phyloP scores from a whole-genome alignment of 2,113 vertebrate genomes.

The Scomber colias region DNA sequence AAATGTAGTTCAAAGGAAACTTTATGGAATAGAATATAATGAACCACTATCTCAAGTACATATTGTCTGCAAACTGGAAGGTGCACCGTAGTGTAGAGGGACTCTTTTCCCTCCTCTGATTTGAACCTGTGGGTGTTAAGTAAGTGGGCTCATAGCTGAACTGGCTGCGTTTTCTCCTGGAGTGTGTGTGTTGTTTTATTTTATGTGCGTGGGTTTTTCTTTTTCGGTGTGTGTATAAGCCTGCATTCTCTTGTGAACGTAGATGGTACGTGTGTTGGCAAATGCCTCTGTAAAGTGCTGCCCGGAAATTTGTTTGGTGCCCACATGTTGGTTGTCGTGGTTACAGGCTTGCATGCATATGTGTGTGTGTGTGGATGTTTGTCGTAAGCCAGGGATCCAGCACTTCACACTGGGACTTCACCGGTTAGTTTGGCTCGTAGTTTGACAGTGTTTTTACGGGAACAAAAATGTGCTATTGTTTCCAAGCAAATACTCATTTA shows the following conservation, averaged over 20 bases:
- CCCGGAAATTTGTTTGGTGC: constrained; percentile 59
- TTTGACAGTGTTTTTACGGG: constrained; percentile 14
- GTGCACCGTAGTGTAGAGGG: neutral
- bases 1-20: neutral
- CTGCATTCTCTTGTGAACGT: constrained; percentile 17
- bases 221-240: neutral
- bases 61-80: neutral
- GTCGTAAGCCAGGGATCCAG: constrained; percentile 30
- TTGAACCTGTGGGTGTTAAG: constrained; percentile 54
- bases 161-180: constrained; percentile 18
- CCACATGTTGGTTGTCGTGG: constrained; percentile 64
- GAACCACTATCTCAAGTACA: neutral
- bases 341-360: constrained; percentile 26
- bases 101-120: constrained; percentile 22
- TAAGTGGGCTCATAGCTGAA: constrained; percentile 43
- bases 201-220: constrained; percentile 17
- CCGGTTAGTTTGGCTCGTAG: neutral
- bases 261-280: neutral
- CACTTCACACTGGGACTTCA: constrained; percentile 18
- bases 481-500: constrained; percentile 24
- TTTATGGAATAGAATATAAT: neutral
- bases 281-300: constrained; percentile 18
- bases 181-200: constrained; percentile 21
- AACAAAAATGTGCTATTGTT: constrained; percentile 18
- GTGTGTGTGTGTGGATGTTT: constrained; percentile 26